Evolutionary conservation across 2,888 invertebrate species (phyloP), one percentile per base, ranked within the genome.

Genomic region (Ormyrus rosae): DNA sequence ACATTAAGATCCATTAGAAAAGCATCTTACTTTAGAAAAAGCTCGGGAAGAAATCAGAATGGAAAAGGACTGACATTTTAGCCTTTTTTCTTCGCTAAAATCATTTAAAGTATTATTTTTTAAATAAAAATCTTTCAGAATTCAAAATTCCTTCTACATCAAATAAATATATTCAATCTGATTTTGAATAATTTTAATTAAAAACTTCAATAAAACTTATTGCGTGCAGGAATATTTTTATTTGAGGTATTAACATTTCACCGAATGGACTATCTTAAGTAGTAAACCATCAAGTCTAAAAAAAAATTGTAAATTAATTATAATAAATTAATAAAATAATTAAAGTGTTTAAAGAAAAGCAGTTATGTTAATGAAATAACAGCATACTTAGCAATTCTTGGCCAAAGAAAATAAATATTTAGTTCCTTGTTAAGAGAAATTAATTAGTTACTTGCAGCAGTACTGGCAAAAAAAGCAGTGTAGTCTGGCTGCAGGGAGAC

Each of bases 1-100:
- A 82, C 82, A 81, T 81, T 81, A 80, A 79, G 72, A 82, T 81
- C 81, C 81, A 81, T 82, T 82, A 82, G 72, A 78, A 71, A 71
- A 67, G 78, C 78, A 82, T 82, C 78, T 80, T 80, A 75, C 79
- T 82, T 74, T 61, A 70, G 72, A 80, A 78, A 80, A 80, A 81
- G 53, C 69, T 74, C 51, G 60, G 61, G 51, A 69, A 72, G 77
- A 77, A 64, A 76, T 70, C 76, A 48, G 74, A 13, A 68, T 61
- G 46, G 58, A 67, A 56, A 56, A 51, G 64, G 8, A 60, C 58
- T 72, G 50, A 60, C 51, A 51, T 34, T n/a, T 19, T 4, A 50
- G 63, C 8, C 8, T 63, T 69, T 76, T 76, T 61, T 69, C 46
- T 55, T 60, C 45, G 48, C 55, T 9, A 45, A 5, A 61, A 45